Evolutionary conservation across 1,140 invertebrate genomes (phyloP).

Genomic region (Meloidogyne exigua): DNA sequence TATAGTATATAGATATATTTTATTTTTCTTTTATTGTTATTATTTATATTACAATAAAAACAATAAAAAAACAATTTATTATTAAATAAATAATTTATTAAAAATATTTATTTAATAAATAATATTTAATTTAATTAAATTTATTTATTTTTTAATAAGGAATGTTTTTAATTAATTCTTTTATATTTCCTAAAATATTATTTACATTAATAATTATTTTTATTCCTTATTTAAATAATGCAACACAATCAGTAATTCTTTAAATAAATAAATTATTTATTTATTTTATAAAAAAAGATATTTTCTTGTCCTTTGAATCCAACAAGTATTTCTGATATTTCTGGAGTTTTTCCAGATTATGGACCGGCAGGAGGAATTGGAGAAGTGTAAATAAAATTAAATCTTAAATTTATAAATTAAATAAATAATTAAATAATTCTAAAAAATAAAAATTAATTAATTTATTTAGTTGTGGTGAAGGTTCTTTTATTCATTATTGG

Average conservation of each 20-base stretch:
- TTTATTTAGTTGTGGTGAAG: slow-evolving; percentile 51
- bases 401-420: too few relatives aligned
- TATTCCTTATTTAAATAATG: neutral
- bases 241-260: neutral
- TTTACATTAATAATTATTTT: neutral
- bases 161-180: neutral
- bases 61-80: neutral
- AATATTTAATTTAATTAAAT: too few relatives aligned
- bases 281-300: slow-evolving; percentile 6
- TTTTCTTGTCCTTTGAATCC: slow-evolving; percentile 39
- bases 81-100: neutral
- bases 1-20: neutral
- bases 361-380: slow-evolving; percentile 26
- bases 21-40: too few relatives aligned
- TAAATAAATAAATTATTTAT: too few relatives aligned
- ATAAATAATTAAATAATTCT: too few relatives aligned
- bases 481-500: slow-evolving; percentile 61
- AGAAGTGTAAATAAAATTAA: slow-evolving; percentile 47
- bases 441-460: slow-evolving; percentile 7
- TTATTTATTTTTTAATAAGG: too few relatives aligned
- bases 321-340: slow-evolving; percentile 27
- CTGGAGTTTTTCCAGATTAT: slow-evolving; percentile 39
- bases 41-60: too few relatives aligned
- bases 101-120: too few relatives aligned
- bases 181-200: neutral